phyloP scores from a whole-genome alignment of 2,113 vertebrate species.

The Sisor rabdophorus region DNA sequence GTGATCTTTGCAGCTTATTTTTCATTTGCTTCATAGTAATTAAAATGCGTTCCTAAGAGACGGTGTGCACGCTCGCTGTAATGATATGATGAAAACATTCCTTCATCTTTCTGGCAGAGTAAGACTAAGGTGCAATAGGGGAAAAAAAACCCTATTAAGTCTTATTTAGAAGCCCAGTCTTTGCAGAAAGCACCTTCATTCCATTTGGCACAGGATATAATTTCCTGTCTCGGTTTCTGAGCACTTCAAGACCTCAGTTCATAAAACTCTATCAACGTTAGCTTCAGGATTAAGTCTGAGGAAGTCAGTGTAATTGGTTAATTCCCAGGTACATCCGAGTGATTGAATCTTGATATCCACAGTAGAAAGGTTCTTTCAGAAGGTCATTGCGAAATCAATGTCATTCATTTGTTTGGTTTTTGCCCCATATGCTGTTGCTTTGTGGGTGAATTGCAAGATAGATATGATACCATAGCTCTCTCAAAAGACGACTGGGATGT shows the following conservation, averaged over 20 bases:
- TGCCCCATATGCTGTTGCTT: background rate
- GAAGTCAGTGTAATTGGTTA: constrained; percentile 8
- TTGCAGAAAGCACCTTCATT: constrained; percentile 25
- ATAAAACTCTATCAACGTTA: constrained; percentile 27
- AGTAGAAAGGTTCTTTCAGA: background rate
- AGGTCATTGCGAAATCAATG: background rate
- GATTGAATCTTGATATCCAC: background rate
- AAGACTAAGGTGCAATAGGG: background rate
- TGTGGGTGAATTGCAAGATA: constrained; percentile 8
- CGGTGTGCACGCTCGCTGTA: background rate
- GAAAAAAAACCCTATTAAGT: background rate
- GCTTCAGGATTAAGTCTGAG: constrained; percentile 20
- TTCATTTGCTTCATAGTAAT: constrained; percentile 10
- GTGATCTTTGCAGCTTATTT: background rate
- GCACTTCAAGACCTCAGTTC: constrained; percentile 1
- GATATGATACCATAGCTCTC: constrained; percentile 28
- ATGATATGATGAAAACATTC: constrained; percentile 2
- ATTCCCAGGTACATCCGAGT: background rate
- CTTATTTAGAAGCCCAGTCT: constrained; percentile 20
- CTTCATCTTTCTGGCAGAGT: background rate
- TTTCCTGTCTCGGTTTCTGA: constrained; percentile 28
- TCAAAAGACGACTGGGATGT: constrained; percentile 16
- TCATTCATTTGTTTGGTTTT: background rate
- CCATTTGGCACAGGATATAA: constrained; percentile 14
- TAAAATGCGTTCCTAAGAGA: background rate